Base-by-base conservation (phyloP, 2,113 vertebrate genomes). In the Rhinolophus sinicus region DNA sequence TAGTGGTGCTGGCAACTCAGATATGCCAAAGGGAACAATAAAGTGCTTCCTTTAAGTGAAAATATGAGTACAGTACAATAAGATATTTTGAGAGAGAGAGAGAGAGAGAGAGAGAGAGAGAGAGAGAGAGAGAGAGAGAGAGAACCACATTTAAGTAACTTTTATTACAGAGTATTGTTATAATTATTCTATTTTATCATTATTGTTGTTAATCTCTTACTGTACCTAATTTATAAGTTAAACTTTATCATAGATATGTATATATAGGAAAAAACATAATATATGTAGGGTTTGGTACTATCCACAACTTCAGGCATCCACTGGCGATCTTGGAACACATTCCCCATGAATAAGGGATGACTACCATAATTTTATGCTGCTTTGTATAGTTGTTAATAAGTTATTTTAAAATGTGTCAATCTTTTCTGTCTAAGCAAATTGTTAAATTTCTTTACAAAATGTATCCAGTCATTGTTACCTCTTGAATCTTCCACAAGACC, bases 311-410 rank as follows among this genome's bases (percentile, higher is more conserved):
- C 64, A 65, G 64, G 64, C 64, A 65, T n/a, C 28, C 30, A 33
- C 30, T 65, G 14, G 30, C 30, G 30, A 15, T 16, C 64, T 33
- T n/a, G 64, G 14, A 65, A 65, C 26, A 28, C 22, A 28, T 62
- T 26, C 60, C 60, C 26, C 26, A 26, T 62, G 26, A 26, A 62
- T n/a, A 65, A 33, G 30, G 6, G 14, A 33, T 6, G 14, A 15
- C 64, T 65, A 65, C 30, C 33, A 2, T 47, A 60, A 69, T 72
- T 35, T 0, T 69, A 38, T 69, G 14, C 24, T 77, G 18, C 30
- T 88, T 92, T 88, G 14, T 62, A 83, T 33, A 83, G 60, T 38
- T 92, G 21, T 86, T 94, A 80, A 70, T 77, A 50, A 96, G 38
- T 70, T 88, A 56, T 77, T 82, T 84, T 15, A 88, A 88, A 83